A percentile compares a stretch with the other conserved stretches of the same genome.
These are phyloP conservation scores for Ceratosolen solmsi DNA, from an alignment of 1,140 invertebrate species.

Conservation along the genomic window DNA sequence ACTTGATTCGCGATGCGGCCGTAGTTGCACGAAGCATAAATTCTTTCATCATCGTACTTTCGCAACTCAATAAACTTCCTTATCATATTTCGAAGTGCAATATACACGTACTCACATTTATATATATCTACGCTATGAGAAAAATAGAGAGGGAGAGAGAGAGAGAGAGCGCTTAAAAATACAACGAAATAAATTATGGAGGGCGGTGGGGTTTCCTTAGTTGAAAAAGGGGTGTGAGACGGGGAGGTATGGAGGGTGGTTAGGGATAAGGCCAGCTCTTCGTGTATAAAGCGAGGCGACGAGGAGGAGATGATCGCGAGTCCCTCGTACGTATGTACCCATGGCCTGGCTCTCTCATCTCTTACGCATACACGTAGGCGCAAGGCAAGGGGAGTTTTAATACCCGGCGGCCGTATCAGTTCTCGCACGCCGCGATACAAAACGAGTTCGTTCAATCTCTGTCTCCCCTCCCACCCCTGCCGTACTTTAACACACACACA, in stretches of 20 bases:
- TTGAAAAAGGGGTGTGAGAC: no score
- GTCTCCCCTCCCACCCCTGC: slow-evolving; percentile 1
- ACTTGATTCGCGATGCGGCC: background rate
- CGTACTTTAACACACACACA: no score
- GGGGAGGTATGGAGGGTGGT: background rate
- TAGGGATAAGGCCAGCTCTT: background rate
- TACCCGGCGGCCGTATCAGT: slow-evolving; percentile 30
- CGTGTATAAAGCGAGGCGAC: background rate
- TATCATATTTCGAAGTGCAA: slow-evolving; percentile 9
- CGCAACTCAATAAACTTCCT: slow-evolving; percentile 19
- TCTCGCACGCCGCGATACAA: slow-evolving; percentile 17
- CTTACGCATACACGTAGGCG: background rate
- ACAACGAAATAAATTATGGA: no score
- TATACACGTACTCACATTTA: background rate
- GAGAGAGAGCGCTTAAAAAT: no score
- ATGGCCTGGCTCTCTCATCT: background rate
- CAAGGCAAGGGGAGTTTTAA: slow-evolving; percentile 38
- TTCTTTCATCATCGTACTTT: no score
- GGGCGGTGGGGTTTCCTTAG: background rate
- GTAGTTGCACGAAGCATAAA: background rate
- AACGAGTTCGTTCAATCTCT: slow-evolving; percentile 39
- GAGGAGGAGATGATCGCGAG: background rate
- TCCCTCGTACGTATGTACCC: background rate
- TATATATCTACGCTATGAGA: no score
- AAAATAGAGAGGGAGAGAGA: background rate